Evolutionary conservation across 2,113 vertebrate genomes (phyloP).

Genomic region (Rhadina sibilatrix): DNA sequence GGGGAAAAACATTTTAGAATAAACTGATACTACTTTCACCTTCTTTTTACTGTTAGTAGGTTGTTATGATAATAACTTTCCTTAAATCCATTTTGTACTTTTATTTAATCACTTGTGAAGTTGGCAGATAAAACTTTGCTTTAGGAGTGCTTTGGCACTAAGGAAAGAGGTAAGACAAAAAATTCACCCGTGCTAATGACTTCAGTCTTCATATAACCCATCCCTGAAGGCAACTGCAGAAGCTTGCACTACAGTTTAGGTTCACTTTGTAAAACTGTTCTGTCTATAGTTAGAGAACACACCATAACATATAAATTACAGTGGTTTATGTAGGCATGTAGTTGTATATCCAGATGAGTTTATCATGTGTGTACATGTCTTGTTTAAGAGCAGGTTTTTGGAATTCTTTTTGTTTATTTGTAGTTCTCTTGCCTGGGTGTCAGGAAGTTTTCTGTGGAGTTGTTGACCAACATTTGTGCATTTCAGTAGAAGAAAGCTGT

Average conservation of each 20-base stretch:
- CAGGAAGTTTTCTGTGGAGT: neutral
- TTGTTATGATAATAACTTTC: neutral
- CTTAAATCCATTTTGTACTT: neutral
- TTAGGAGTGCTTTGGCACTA: neutral
- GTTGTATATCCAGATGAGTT: neutral
- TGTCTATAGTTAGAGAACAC: neutral
- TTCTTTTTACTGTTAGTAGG: neutral
- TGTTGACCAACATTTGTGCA: rapidly evolving
- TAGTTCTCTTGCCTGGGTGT: neutral
- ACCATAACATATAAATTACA: neutral
- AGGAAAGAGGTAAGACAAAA: neutral
- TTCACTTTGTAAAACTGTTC: neutral
- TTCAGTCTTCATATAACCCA: neutral
- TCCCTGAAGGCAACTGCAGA: neutral
- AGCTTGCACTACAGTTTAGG: neutral
- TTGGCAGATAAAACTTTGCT: neutral
- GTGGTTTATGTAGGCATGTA: neutral
- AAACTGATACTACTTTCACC: neutral
- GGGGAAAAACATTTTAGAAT: neutral
- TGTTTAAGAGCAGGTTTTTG: neutral
- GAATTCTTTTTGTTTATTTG: neutral
- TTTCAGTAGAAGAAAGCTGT: neutral
- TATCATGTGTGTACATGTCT: neutral
- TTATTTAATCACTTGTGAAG: neutral
- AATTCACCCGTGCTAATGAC: neutral